Evolutionary conservation across 2,797 vertebrate genomes (phyloP), one percentile per base, ranked within the genome.

Genomic region (Hyperoplus immaculatus): DNA sequence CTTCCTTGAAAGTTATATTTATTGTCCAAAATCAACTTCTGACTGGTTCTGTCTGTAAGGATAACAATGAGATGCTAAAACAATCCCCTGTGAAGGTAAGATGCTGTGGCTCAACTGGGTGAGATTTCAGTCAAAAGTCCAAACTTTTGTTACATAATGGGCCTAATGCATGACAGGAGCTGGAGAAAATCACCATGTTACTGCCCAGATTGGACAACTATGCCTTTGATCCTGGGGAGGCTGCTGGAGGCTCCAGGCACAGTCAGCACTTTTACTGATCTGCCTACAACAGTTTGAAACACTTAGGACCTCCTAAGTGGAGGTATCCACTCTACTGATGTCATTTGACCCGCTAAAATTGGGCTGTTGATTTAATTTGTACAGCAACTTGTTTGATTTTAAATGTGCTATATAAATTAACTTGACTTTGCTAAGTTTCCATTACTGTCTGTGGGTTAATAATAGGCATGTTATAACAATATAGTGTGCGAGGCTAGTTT

Each of bases 101-200:
- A 87, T 53, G 68, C 75, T 67, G 66, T 64, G 63, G 57, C 76
- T 88, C 36, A 60, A 83, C 5, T 77, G 54, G 61, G 78, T 78
- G 72, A 88, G 81, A 69, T 60, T 57, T 73, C 77, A 69, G 72
- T 39, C 64, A 67, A 60, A 62, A 49, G 54, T 75, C 16, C 76
- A 10, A 87, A 86, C 66, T 71, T 79, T 75, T 79, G 78, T 92
- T 92, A 85, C 83, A 60, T 92, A 92, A 90, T 79, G 62, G 69
- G 13, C 55, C 67, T 77, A 87, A 90, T 88, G 84, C 53, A 73
- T 86, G 75, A 67, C 88, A 86, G 87, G 68, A 89, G 75, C 78
- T 72, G 77, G 70, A 87, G 79, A 86, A 85, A 90, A 82, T 90
- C 80, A 72, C 66, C 55, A 73, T 78, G 77, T 74, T 78, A 81